phyloP scores from a whole-genome alignment of 2,797 vertebrate genomes.

The Takifugu ocellatus region DNA sequence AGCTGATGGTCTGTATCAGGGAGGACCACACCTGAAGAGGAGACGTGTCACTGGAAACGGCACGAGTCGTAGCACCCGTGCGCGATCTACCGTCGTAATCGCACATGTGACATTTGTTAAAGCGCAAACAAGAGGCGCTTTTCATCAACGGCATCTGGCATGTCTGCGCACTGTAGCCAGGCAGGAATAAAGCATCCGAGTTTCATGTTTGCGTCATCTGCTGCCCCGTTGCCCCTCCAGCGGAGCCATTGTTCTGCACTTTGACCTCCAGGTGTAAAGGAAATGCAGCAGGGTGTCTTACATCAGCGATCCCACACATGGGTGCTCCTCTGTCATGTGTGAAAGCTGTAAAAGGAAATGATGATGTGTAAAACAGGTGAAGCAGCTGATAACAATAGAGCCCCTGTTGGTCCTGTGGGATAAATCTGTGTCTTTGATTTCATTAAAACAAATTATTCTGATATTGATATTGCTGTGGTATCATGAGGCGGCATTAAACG shows the following conservation, averaged over 20 bases:
- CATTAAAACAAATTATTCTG: too few species aligned
- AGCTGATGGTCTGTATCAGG: slow-evolving; percentile 76
- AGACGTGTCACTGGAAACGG: slow-evolving; percentile 43
- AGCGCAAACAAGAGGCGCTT: slow-evolving; percentile 8
- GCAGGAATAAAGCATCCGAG: slow-evolving; percentile 15
- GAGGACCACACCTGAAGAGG: slow-evolving; percentile 84
- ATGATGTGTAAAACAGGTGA: too few species aligned
- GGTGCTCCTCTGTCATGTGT: slow-evolving; percentile 9
- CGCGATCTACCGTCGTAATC: slow-evolving; percentile 4
- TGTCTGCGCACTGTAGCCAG: slow-evolving; percentile 7
- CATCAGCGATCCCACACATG: slow-evolving; percentile 16
- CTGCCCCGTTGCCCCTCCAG: slow-evolving; percentile 48
- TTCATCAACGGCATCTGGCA: slow-evolving; percentile 19
- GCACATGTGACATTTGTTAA: slow-evolving; percentile 14
- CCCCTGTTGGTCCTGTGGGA: too few species aligned
- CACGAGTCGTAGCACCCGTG: slow-evolving; percentile 13
- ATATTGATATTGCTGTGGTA: too few species aligned
- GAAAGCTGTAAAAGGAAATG: slow-evolving; percentile 7
- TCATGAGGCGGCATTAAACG: too few species aligned
- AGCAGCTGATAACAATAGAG: too few species aligned
- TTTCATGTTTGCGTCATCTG: slow-evolving; percentile 61
- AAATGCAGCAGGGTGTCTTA: slow-evolving; percentile 10
- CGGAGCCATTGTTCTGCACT: slow-evolving; percentile 42
- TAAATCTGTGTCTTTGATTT: too few species aligned
- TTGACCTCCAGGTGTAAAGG: slow-evolving; percentile 44